Evolutionary conservation across 37 sponge, comb jelly and placozoan species (phyloP), one percentile per base, ranked within the genome.

Genomic region (Theonella swinhoei): DNA sequence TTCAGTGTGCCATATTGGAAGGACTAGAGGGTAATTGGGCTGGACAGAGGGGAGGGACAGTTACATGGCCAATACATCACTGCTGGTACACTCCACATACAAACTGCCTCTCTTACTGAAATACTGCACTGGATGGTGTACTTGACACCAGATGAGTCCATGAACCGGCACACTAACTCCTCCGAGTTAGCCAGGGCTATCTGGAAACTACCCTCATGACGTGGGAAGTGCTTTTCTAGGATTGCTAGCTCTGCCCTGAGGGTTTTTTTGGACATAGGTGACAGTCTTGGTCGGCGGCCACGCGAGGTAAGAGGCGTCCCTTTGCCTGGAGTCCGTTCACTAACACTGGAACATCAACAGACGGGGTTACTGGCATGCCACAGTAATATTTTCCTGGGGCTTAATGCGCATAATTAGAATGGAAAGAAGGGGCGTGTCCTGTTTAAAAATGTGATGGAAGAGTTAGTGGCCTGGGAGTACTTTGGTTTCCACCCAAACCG

Each of bases 1-100:
- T 14, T 93, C 94, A 17, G 94, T 82, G 29, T 67, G 72, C 94
- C 94, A 93, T 30, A 93, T 64, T 24, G 94, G 94, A 70, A 93
- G 59, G 24, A 93, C 90, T 28, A 72, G 76, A 9, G 94, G 94
- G 58, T 93, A 93, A 58, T 63, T 89, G 22, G 90, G 87, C 94
- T 93, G 65, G 31, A 66, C n/a, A n/a, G 54, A 14, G 54, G 54
- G 54, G 54, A 5, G 34, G 4, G 32, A 47, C 14, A 47, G 7
- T 47, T 14, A 47, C 54, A 47, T 14, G 14, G 11, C 7, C 54
- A 47, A 14, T 17, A 14, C 14, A 17, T 47, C 54, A 14, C 54
- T 47, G 54, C 11, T 14, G 54, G 54, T 14, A 25, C n/a, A 2
- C 2, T 29, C n/a, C 20, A n/a, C n/a, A n/a, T n/a, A n/a, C n/a